Evolutionary conservation across 2,113 vertebrate species (phyloP).

Genomic region (Solea solea): DNA sequence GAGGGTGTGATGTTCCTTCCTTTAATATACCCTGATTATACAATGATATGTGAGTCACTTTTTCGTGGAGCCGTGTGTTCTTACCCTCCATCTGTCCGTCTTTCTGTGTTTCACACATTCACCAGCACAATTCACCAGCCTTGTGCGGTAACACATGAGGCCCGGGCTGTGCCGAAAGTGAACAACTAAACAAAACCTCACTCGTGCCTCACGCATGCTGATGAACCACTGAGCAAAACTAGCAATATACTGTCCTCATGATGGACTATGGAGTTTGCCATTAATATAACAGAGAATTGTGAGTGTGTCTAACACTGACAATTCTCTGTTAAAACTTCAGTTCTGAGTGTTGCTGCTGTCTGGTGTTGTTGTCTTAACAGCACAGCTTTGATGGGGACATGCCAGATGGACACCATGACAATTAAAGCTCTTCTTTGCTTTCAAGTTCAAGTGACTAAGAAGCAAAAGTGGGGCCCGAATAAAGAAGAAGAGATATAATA

Average conservation of each 20-base stretch:
- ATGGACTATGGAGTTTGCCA: background rate
- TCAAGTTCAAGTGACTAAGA: no score
- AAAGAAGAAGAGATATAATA: background rate
- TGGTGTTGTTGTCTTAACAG: slow-evolving; percentile 43
- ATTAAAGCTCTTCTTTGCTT: slow-evolving; percentile 40
- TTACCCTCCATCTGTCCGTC: slow-evolving; percentile 68
- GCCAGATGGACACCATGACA: slow-evolving; percentile 48
- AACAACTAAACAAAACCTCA: slow-evolving; percentile 28
- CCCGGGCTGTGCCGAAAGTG: slow-evolving; percentile 23
- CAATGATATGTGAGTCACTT: slow-evolving; percentile 72
- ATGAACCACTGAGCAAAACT: slow-evolving; percentile 11
- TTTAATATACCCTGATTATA: slow-evolving; percentile 76
- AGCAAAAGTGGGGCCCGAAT: background rate
- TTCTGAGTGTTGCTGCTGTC: slow-evolving; percentile 4
- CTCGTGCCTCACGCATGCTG: background rate
- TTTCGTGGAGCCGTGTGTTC: slow-evolving; percentile 57
- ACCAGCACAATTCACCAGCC: background rate
- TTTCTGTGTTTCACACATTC: slow-evolving; percentile 22
- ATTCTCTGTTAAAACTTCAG: no score
- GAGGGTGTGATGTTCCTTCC: slow-evolving; percentile 76
- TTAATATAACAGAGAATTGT: background rate
- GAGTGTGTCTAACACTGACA: background rate
- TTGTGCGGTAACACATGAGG: background rate
- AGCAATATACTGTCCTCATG: background rate
- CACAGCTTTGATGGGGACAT: slow-evolving; percentile 66